These are phyloP conservation scores for Athene noctua DNA, from an alignment of 2,113 vertebrate species.

Conservation along the genomic window DNA sequence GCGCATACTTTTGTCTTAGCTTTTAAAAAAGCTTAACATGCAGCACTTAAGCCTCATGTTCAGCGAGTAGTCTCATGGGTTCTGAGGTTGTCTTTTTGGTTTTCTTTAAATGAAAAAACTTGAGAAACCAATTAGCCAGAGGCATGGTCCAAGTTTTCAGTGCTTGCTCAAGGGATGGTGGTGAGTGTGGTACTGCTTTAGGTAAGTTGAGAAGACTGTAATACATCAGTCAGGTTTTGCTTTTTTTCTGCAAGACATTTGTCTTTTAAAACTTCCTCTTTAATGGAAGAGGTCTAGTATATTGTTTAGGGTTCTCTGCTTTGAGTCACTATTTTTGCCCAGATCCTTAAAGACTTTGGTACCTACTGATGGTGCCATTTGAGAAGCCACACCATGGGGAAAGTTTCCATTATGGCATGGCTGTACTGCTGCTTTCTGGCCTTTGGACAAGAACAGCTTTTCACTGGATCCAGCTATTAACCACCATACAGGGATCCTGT, in stretches of 20 bases:
- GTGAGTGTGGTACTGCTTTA: background rate
- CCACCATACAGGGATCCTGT: background rate
- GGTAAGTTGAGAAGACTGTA: background rate
- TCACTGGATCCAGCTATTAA: background rate
- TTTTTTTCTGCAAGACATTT: background rate
- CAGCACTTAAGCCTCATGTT: background rate
- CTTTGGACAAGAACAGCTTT: background rate
- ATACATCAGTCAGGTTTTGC: background rate
- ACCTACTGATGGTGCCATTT: background rate
- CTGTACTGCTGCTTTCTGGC: background rate
- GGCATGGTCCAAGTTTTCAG: background rate
- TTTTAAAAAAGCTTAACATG: background rate
- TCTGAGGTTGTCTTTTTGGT: background rate
- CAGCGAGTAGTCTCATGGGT: background rate
- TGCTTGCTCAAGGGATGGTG: background rate
- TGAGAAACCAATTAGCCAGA: background rate
- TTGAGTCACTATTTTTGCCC: background rate
- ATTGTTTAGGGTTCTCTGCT: background rate
- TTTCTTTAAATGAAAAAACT: background rate
- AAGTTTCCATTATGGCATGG: background rate
- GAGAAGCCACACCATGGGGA: background rate
- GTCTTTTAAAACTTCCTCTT: background rate
- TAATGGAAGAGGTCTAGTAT: background rate
- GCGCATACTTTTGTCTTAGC: background rate
- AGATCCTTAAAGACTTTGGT: background rate